Evolutionary conservation across 2,888 invertebrate species (phyloP).

Genomic region (Acronicta psi): DNA sequence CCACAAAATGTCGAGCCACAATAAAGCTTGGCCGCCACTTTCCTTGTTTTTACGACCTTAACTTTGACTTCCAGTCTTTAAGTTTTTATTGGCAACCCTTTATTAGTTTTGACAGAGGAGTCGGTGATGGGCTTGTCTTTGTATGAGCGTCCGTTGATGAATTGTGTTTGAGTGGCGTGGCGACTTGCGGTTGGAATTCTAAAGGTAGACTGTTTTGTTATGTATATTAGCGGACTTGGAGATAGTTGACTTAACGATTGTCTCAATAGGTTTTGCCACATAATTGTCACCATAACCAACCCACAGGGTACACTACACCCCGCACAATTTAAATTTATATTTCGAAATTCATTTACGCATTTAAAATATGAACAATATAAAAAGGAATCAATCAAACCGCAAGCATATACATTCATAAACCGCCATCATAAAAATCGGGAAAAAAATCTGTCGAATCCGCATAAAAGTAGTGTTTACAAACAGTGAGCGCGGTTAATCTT

Average conservation of each 20-base stretch:
- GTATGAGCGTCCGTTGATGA: constrained; percentile 23
- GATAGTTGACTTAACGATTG: no score
- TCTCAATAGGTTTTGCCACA: no score
- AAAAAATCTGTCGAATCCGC: constrained; percentile 76
- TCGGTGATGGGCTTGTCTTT: constrained; percentile 19
- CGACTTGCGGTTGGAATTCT: constrained; percentile 30
- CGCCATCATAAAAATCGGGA: constrained; percentile 64
- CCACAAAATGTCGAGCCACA: constrained; percentile 69
- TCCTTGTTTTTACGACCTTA: constrained; percentile 60
- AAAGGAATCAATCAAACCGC: constrained; percentile 58
- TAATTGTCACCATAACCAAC: not conserved
- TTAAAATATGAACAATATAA: constrained; percentile 49
- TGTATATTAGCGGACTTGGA: constrained; percentile 4
- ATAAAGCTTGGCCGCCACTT: constrained; percentile 58
- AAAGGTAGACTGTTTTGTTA: constrained; percentile 14
- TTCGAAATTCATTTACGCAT: constrained; percentile 35
- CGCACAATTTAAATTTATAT: constrained; percentile 19
- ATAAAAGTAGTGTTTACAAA: constrained; percentile 85
- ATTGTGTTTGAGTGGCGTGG: constrained; percentile 12
- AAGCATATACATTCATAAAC: constrained; percentile 67
- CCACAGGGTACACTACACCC: not conserved
- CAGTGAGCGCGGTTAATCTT: constrained; percentile 79
- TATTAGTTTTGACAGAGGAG: constrained; percentile 57
- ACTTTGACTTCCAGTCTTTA: constrained; percentile 68
- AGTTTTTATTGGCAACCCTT: constrained; percentile 76